These are phyloP conservation scores for Dendrolimus houi DNA, from an alignment of 2,888 invertebrate species.

Conservation along the genomic window DNA sequence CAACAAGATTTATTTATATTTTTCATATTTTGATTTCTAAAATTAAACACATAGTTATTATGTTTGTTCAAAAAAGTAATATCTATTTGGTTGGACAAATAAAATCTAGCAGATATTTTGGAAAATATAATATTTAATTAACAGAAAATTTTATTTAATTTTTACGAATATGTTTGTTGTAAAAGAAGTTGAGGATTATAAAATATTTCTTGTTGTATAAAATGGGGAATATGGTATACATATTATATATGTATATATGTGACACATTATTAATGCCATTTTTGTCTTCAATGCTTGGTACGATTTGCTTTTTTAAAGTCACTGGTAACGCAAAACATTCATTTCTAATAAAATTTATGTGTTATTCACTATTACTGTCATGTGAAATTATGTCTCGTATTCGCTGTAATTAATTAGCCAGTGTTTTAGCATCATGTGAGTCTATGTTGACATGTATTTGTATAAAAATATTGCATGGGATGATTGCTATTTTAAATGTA, in stretches of 20 bases:
- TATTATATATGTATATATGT: conserved; percentile 3
- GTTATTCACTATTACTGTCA: conserved; percentile 18
- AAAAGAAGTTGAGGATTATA: neutral
- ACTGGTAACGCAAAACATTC: conserved; percentile 10
- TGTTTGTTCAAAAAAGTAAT: too few relatives aligned
- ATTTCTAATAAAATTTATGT: conserved; percentile 11
- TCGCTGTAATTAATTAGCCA: conserved; percentile 5
- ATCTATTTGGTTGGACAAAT: too few relatives aligned
- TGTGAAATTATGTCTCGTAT: conserved; percentile 11
- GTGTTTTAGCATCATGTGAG: neutral
- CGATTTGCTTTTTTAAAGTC: conserved; percentile 6
- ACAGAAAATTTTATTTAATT: too few relatives aligned
- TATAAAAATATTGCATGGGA: conserved; percentile 5
- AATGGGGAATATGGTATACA: neutral
- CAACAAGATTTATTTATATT: conserved; percentile 9
- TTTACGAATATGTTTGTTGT: too few relatives aligned
- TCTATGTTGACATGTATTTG: conserved; percentile 6
- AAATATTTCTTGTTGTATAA: neutral
- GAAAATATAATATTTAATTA: too few relatives aligned
- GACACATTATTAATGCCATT: conserved; percentile 7
- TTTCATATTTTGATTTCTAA: too few relatives aligned
- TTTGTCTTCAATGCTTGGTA: conserved; percentile 22
- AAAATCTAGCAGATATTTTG: too few relatives aligned
- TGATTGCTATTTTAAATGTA: neutral
- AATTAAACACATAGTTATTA: too few relatives aligned